Evolutionary conservation across 2,113 vertebrate genomes (phyloP).

Genomic region (Zeus faber): DNA sequence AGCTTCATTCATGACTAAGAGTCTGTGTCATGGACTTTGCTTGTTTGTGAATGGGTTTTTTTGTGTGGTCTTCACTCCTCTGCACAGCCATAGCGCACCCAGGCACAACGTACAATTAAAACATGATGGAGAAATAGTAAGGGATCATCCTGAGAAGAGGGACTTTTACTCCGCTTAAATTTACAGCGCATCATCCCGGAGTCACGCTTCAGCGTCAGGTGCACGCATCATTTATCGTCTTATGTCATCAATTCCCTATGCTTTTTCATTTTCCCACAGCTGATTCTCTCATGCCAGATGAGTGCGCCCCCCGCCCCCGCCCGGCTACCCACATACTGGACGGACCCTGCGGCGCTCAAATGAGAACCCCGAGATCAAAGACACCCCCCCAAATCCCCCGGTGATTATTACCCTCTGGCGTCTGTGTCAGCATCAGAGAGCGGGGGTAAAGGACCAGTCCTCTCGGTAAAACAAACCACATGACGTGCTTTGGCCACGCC

Average conservation of each 20-base stretch:
- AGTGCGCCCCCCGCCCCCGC: constrained; percentile 13
- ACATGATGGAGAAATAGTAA: no score
- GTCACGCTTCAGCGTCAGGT: no score
- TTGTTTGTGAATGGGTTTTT: constrained; percentile 38
- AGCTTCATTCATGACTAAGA: constrained; percentile 33
- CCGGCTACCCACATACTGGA: constrained; percentile 15
- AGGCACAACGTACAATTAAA: no score
- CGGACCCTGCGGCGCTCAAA: constrained; percentile 20
- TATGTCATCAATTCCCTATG: not conserved
- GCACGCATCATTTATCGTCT: no score
- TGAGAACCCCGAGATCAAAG: constrained; percentile 47
- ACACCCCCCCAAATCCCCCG: constrained; percentile 36
- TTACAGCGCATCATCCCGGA: no score
- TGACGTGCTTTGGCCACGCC: constrained; percentile 46
- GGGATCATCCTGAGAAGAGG: no score
- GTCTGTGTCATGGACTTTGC: constrained; percentile 15
- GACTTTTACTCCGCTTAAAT: no score
- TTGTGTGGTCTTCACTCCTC: constrained; percentile 14
- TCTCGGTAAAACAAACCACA: constrained; percentile 58
- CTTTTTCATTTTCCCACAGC: constrained; percentile 11
- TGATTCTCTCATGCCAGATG: constrained; percentile 10
- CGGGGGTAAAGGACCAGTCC: constrained; percentile 21
- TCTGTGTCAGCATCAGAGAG: constrained; percentile 56
- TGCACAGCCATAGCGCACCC: no score
- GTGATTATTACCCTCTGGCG: constrained; percentile 49